phyloP scores from a whole-genome alignment of 2,113 vertebrate genomes.

The Zosterops hypoxanthus region DNA sequence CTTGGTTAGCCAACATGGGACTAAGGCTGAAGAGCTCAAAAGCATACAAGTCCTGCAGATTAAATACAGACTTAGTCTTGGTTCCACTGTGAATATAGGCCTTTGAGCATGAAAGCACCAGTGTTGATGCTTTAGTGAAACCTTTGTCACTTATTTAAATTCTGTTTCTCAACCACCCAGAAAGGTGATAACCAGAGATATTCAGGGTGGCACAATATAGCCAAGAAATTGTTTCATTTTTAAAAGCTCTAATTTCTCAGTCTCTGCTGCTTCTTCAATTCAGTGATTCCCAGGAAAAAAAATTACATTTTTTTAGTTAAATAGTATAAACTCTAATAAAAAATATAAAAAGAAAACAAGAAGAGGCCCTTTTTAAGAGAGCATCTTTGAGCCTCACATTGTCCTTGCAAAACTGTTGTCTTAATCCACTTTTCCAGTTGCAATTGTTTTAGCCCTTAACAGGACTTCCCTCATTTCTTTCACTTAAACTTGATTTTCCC shows the following conservation, averaged over 20 bases:
- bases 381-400: neutral
- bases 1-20: neutral
- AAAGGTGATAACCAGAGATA: neutral
- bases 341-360: neutral
- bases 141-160: neutral
- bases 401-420: slow-evolving; percentile 46
- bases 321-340: neutral
- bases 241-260: neutral
- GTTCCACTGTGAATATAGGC: neutral
- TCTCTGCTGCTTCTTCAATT: neutral
- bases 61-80: neutral
- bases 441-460: slow-evolving; percentile 54
- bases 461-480: slow-evolving; percentile 48
- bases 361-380: neutral
- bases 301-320: neutral
- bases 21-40: neutral
- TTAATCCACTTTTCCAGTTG: slow-evolving; percentile 45
- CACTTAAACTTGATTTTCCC: slow-evolving; percentile 68
- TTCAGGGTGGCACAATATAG: neutral
- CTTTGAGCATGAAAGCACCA: neutral
- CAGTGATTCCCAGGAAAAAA: neutral
- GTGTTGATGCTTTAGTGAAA: neutral
- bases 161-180: neutral
- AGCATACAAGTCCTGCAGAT: neutral
- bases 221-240: neutral